Percentiles rank a stretch among this genome's conserved stretches.
Conservation (phyloP, 2,888 invertebrate species). For the Acanthosepion pharaonis region DNA sequence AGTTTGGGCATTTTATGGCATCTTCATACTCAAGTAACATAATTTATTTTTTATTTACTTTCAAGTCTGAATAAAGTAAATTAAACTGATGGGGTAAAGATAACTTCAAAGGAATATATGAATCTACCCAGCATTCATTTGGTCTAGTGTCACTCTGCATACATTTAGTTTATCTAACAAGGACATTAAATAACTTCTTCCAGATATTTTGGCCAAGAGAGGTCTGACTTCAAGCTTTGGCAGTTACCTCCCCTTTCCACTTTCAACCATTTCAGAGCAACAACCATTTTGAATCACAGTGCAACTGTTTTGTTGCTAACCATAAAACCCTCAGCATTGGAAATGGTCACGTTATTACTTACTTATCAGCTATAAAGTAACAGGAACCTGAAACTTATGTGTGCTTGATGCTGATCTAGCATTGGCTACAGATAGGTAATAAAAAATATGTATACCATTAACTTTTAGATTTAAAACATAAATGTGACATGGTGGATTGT, state of each 20-base stretch:
- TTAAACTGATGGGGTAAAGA: too few species aligned
- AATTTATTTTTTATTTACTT: too few species aligned
- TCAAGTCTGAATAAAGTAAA: too few species aligned
- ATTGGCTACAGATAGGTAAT: neutral
- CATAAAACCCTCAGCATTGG: neutral
- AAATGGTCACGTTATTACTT: neutral
- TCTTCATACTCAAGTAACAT: too few species aligned
- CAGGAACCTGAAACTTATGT: neutral
- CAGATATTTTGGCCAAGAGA: neutral
- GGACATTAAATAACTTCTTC: neutral
- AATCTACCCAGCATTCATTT: neutral
- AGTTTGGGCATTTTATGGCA: too few species aligned
- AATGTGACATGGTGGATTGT: neutral
- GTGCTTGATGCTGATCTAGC: neutral
- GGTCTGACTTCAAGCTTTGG: neutral
- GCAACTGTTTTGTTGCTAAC: neutral
- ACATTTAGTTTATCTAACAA: neutral
- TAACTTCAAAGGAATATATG: too few species aligned
- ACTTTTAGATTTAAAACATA: neutral
- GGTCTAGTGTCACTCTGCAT: neutral
- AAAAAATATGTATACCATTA: conserved; percentile 33
- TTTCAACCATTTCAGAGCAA: neutral
- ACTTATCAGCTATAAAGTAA: neutral
- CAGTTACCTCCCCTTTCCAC: neutral
- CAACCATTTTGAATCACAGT: neutral